Base-by-base conservation (phyloP, 2,888 invertebrate genomes). In the Drosophila mimetica region DNA sequence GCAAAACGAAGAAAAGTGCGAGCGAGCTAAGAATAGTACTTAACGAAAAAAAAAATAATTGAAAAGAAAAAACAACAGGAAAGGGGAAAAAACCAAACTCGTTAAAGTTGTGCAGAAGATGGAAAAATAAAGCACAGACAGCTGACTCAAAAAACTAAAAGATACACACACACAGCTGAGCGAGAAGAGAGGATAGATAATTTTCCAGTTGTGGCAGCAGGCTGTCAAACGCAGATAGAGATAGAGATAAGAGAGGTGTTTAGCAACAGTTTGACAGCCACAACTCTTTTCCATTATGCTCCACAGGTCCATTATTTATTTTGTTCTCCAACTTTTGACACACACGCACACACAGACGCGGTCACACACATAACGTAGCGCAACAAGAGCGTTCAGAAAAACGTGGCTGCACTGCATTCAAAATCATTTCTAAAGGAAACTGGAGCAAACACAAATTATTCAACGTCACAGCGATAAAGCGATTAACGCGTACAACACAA, bases 81-180 rank as follows among this genome's bases (percentile, higher is more conserved):
- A 47, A 47, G 54, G 50, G 20, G 13, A 16, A 16, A 44, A 53
- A 74, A 73, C 70, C 57, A 63, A 80, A 88, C 85, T 88, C 74
- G 87, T 86, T 88, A 78, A 88, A 78, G 82, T 78, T 84, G 80
- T 87, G 84, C 77, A 72, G 63, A 77, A 75, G 75, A 65, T 67
- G 66, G 71, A 84, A 64, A 77, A 71, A 73, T 75, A 84, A 79
- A 86, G 79, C 79, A 82, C 70, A 58, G 80, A 78, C 79, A 76
- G 86, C 88, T 79, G 88, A 82, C 83, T 86, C 60, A 67, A 75
- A 77, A 75, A 72, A 84, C 76, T 71, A 59, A 74, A 70, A 61
- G 73, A 70, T 74, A 73, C 55, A 70, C 60, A 58, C 32, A 66
- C 64, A 74, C 39, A 58, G 63, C 75, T 73, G 67, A 59, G 42